Conservation (phyloP, 2,113 vertebrate species). For the Cathartes aura region DNA sequence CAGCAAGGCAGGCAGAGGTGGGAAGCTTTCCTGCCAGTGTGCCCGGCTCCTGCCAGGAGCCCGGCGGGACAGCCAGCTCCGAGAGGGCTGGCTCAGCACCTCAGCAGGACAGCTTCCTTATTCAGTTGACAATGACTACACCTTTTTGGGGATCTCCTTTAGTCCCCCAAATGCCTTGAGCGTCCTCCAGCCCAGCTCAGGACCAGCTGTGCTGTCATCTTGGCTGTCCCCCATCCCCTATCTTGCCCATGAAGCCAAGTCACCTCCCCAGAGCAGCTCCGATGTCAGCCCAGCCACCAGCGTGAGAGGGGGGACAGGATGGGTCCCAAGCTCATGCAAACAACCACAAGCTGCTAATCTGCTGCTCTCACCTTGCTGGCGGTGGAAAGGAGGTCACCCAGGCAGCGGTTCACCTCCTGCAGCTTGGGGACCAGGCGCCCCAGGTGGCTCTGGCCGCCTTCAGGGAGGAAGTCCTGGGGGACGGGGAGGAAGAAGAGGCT, state of each 20-base stretch:
- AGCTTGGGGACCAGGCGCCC: slow-evolving; percentile 86
- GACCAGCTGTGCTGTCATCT: not conserved
- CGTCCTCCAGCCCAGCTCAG: not conserved
- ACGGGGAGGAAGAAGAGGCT: not conserved
- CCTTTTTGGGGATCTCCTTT: not conserved
- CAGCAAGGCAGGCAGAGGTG: not conserved
- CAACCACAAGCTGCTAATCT: not conserved
- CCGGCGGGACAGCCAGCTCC: not conserved
- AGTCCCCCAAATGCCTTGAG: not conserved
- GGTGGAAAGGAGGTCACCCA: slow-evolving; percentile 86
- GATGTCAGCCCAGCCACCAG: not conserved
- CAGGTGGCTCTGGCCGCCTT: slow-evolving; percentile 77
- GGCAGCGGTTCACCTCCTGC: slow-evolving; percentile 90
- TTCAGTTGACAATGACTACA: not conserved
- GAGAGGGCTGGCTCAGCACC: not conserved
- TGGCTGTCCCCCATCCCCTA: not conserved
- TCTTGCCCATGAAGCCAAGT: not conserved
- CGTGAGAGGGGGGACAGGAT: fast-evolving
- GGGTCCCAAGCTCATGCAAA: not conserved
- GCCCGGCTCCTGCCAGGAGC: not conserved
- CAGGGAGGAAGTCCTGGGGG: slow-evolving; percentile 81
- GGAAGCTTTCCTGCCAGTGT: not conserved
- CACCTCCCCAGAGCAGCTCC: not conserved
- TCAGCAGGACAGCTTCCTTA: not conserved
- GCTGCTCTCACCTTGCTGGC: slow-evolving; percentile 79